A percentile compares a stretch with the other conserved stretches of the same genome.
Evolutionary conservation across 1,140 invertebrate genomes (phyloP).

Genomic region (Bombus huntii): DNA sequence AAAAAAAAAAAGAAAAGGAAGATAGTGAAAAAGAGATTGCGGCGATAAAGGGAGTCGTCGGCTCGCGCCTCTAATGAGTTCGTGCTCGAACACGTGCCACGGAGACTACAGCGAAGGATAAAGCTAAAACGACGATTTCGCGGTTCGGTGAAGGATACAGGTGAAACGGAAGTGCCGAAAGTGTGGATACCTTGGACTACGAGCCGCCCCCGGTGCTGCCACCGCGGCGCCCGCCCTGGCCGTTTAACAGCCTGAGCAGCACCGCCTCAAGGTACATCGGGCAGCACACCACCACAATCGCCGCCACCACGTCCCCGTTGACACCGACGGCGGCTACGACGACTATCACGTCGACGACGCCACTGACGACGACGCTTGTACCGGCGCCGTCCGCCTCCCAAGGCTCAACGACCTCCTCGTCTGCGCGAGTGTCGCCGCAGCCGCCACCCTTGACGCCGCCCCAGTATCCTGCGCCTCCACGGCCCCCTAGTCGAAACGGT

Average conservation of each 20-base stretch:
- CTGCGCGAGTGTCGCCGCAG: slow-evolving; percentile 66
- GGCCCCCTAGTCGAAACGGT: slow-evolving; percentile 82
- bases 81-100: slow-evolving; percentile 25
- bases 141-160: slow-evolving; percentile 61
- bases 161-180: slow-evolving; percentile 68
- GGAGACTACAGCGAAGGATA: slow-evolving; percentile 2
- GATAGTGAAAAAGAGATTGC: not conserved
- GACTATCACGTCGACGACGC: slow-evolving; percentile 53
- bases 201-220: slow-evolving; percentile 82
- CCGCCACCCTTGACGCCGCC: slow-evolving; percentile 78
- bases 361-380: slow-evolving; percentile 52
- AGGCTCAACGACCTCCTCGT: slow-evolving; percentile 61
- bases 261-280: slow-evolving; percentile 60
- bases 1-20: too few relatives aligned
- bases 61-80: not conserved
- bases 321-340: slow-evolving; percentile 46
- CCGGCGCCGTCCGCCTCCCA: slow-evolving; percentile 45
- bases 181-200: slow-evolving; percentile 80
- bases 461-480: slow-evolving; percentile 80
- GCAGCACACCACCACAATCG: slow-evolving; percentile 48
- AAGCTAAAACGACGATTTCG: slow-evolving; percentile 45
- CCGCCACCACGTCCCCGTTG: slow-evolving; percentile 55
- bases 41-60: not conserved
- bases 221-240: slow-evolving; percentile 81
- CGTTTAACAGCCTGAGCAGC: slow-evolving; percentile 75